Evolutionary conservation across 2,888 invertebrate genomes (phyloP).

Genomic region (Tenthredo scrophulariae): DNA sequence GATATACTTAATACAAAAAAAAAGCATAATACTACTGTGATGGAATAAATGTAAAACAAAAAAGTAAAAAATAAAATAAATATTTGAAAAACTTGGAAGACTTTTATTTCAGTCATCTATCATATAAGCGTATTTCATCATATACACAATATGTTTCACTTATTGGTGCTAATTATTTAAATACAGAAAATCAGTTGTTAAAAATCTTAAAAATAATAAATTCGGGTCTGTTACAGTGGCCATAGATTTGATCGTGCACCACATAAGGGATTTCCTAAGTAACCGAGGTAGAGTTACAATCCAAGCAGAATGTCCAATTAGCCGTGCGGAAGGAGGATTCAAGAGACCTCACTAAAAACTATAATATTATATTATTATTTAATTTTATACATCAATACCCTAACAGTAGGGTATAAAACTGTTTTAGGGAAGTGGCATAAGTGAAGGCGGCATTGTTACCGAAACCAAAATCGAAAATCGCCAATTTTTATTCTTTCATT

Average conservation of each 20-base stretch:
- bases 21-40: constrained; percentile 44
- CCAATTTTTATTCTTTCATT: neutral
- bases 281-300: constrained; percentile 78
- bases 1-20: constrained; percentile 41
- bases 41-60: constrained; percentile 40
- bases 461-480: neutral
- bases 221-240: constrained; percentile 88
- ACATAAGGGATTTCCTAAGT: constrained; percentile 94
- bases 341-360: constrained; percentile 74
- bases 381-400: neutral
- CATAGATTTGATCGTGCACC: constrained; percentile 97
- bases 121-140: constrained; percentile 49
- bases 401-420: constrained; percentile 2
- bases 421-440: neutral
- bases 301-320: constrained; percentile 71
- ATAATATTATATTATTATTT: constrained; percentile 21
- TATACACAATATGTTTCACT: constrained; percentile 56
- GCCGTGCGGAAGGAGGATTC: constrained; percentile 67
- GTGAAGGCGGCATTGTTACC: neutral
- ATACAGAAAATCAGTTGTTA: neutral
- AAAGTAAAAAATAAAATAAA: constrained; percentile 31
- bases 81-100: constrained; percentile 16
- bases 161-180: constrained; percentile 56
- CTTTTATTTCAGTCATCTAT: constrained; percentile 25
- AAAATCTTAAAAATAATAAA: constrained; percentile 62